Conservation (phyloP, 2,888 invertebrate genomes). For the Watsonalla cultraria region DNA sequence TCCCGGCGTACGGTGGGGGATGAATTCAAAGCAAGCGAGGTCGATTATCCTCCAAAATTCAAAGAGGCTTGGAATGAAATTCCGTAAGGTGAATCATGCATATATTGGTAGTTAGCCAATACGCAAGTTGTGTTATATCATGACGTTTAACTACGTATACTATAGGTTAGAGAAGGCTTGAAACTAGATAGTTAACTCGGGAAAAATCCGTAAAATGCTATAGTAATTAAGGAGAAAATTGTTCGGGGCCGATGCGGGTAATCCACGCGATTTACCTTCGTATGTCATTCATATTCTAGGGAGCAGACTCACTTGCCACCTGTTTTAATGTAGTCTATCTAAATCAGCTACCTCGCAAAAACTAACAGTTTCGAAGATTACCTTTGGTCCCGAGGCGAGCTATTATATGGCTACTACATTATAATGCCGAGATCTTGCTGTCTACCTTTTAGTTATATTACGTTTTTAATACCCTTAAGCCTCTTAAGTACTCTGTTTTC, state of each 20-base stretch:
- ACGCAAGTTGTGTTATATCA: no score
- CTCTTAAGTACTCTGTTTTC: no score
- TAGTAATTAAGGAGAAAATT: conserved; percentile 25
- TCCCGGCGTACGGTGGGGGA: not conserved
- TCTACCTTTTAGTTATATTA: conserved; percentile 16
- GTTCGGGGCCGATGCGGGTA: not conserved
- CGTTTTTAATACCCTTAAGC: conserved; percentile 9
- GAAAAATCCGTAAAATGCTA: conserved; percentile 1
- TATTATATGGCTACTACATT: conserved; percentile 33
- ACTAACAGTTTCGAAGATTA: conserved; percentile 45
- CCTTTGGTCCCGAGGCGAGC: conserved; percentile 24
- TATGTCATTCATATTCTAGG: conserved; percentile 36
- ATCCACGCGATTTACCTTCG: no score
- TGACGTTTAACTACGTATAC: not conserved
- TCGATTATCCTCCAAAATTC: not conserved
- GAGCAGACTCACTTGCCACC: conserved; percentile 22
- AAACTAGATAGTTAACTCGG: not conserved
- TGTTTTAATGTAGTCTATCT: conserved; percentile 25
- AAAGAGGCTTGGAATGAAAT: not conserved
- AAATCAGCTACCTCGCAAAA: conserved; percentile 33
- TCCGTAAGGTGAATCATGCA: not conserved
- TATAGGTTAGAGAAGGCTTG: not conserved
- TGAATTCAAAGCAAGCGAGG: not conserved
- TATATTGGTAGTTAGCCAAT: not conserved
- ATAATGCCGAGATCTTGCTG: conserved; percentile 21